phyloP scores from a whole-genome alignment of 64 coral and sea anemone species.

The Trachythela sp. region DNA sequence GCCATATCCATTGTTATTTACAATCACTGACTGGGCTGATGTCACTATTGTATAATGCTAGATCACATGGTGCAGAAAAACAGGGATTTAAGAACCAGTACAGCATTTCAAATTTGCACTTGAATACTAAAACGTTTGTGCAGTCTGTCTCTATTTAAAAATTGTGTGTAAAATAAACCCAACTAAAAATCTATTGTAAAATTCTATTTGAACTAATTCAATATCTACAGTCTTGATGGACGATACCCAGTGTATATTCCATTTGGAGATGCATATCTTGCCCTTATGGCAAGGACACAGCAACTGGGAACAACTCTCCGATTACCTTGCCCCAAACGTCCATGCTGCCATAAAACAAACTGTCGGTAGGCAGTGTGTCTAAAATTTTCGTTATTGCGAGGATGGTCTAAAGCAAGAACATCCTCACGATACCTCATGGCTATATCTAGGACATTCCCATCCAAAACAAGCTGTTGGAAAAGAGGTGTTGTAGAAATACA shows the following conservation, averaged over 20 bases:
- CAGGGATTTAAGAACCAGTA: too few species aligned
- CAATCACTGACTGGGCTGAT: too few species aligned
- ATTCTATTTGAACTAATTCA: neutral
- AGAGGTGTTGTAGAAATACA: neutral
- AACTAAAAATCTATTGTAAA: neutral
- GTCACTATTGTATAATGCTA: too few species aligned
- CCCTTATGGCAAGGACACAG: constrained; percentile 22
- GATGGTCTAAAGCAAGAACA: neutral
- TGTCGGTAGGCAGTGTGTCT: constrained; percentile 2
- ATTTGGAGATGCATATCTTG: neutral
- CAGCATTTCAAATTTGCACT: neutral
- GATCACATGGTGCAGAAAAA: too few species aligned
- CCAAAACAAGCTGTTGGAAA: neutral
- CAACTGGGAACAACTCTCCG: neutral
- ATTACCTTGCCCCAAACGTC: neutral
- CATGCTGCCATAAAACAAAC: constrained; percentile 11
- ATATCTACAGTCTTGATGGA: neutral
- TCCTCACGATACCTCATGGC: constrained; percentile 9
- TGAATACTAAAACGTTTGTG: neutral
- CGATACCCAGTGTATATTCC: constrained; percentile 8
- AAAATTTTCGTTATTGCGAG: neutral
- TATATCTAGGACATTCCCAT: neutral
- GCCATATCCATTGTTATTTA: too few species aligned
- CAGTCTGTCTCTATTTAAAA: too few species aligned
- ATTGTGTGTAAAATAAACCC: too few species aligned